A percentile compares a stretch with the other conserved stretches of the same genome.
These are phyloP conservation scores for Piscicola geometra DNA, from an alignment of 2,888 invertebrate genomes.

Conservation along the genomic window DNA sequence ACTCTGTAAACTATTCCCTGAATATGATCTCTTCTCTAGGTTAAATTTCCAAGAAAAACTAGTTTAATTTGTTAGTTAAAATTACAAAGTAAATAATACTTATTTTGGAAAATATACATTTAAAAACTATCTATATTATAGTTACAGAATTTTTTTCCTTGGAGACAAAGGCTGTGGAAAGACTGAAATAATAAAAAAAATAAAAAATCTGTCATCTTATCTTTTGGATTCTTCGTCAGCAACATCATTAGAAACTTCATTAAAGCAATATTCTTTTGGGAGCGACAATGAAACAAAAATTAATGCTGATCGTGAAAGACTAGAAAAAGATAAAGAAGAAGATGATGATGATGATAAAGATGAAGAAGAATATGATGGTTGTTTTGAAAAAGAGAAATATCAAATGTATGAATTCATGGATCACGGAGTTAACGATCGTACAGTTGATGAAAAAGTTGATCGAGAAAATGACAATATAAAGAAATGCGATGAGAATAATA, in stretches of 20 bases:
- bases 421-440: background rate
- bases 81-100: too few relatives aligned
- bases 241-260: background rate
- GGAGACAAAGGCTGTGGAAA: background rate
- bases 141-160: constrained; percentile 6
- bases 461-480: too few relatives aligned
- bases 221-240: too few relatives aligned
- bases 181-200: background rate
- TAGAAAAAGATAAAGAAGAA: background rate
- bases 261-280: background rate
- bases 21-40: constrained; percentile 6
- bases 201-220: background rate
- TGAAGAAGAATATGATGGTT: background rate
- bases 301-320: background rate
- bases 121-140: background rate
- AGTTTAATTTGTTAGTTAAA: too few relatives aligned
- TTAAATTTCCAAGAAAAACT: background rate
- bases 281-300: background rate
- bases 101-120: background rate
- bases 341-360: background rate
- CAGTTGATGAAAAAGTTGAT: background rate
- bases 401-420: background rate
- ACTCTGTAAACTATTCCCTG: background rate
- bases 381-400: background rate
- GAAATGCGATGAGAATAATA: background rate